Conservation (phyloP, 2,797 vertebrate genomes). For the Myripristis jacobus region DNA sequence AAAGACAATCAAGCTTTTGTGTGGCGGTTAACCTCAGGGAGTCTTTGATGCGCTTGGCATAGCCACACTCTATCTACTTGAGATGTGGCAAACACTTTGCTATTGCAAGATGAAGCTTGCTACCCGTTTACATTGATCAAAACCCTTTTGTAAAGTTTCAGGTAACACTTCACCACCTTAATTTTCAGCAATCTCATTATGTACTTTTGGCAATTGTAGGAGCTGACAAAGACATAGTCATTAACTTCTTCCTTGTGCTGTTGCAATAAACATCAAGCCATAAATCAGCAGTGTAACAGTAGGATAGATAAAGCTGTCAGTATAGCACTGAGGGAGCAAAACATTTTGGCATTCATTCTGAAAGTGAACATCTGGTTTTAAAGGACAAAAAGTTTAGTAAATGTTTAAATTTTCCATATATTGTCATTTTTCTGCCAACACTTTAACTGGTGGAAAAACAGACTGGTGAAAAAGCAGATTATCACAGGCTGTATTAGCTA, state of each 20-base stretch:
- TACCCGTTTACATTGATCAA: conserved; percentile 56
- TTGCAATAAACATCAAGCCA: conserved; percentile 48
- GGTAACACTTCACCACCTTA: conserved; percentile 42
- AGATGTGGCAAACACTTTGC: conserved; percentile 59
- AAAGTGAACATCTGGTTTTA: conserved; percentile 55
- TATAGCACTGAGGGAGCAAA: conserved; percentile 9
- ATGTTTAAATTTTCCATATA: conserved; percentile 13
- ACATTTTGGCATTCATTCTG: conserved; percentile 26
- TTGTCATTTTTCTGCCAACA: no score
- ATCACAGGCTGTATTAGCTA: conserved; percentile 17
- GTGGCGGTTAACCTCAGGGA: conserved; percentile 61
- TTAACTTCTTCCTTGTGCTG: conserved; percentile 49
- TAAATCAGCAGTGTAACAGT: conserved; percentile 59
- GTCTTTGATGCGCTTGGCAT: conserved; percentile 70
- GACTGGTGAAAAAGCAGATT: neutral
- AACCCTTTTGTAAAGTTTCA: conserved; percentile 49
- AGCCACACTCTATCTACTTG: conserved; percentile 39
- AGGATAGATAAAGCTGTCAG: conserved; percentile 7
- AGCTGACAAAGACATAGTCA: conserved; percentile 64
- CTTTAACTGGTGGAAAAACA: neutral
- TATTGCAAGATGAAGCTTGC: conserved; percentile 77
- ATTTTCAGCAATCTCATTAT: conserved; percentile 40
- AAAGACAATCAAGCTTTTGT: conserved; percentile 79
- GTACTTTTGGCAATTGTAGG: conserved; percentile 46
- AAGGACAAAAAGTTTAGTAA: neutral